phyloP scores from a whole-genome alignment of 35 echinoderm and acorn worm genomes.

The Lytechinus variegatus region DNA sequence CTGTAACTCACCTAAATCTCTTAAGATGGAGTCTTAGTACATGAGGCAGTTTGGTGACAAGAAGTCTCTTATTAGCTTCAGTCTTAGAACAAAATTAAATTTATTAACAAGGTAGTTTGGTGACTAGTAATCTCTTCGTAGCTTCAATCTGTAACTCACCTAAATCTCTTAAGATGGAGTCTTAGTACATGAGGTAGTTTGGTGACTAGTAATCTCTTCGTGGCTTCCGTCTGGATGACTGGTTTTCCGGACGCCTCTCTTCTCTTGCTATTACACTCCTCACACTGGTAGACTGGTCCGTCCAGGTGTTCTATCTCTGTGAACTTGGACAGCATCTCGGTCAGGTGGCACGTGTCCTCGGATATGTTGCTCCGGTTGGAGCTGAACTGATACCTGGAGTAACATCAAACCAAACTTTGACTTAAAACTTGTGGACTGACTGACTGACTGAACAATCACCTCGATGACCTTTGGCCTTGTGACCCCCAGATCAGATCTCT shows the following conservation, averaged over 20 bases:
- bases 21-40: constrained; percentile 89
- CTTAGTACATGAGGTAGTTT: constrained; percentile 87
- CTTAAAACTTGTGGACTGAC: too few species aligned
- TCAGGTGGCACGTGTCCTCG: constrained; percentile 79
- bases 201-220: constrained; percentile 82
- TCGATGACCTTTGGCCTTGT: too few species aligned
- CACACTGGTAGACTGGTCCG: constrained; percentile 83
- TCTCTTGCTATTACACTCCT: constrained; percentile 74
- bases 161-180: constrained; percentile 91
- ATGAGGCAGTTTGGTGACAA: constrained; percentile 87
- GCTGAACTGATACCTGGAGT: constrained; percentile 83
- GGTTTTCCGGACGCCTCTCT: constrained; percentile 65
- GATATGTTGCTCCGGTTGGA: constrained; percentile 73
- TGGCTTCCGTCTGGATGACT: constrained; percentile 76
- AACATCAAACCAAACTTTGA: background rate
- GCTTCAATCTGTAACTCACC: constrained; percentile 71
- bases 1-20: constrained; percentile 70
- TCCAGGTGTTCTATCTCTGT: constrained; percentile 89
- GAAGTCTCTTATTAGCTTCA: constrained; percentile 81
- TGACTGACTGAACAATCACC: too few species aligned
- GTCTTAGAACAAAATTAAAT: too few species aligned
- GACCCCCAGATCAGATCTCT: background rate
- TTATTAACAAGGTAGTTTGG: too few species aligned
- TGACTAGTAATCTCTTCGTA: too few species aligned
- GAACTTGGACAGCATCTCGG: constrained; percentile 92